Evolutionary conservation across 1,140 invertebrate genomes (phyloP), one percentile per base, ranked within the genome.

Genomic region (Zaprionus tsacasi): DNA sequence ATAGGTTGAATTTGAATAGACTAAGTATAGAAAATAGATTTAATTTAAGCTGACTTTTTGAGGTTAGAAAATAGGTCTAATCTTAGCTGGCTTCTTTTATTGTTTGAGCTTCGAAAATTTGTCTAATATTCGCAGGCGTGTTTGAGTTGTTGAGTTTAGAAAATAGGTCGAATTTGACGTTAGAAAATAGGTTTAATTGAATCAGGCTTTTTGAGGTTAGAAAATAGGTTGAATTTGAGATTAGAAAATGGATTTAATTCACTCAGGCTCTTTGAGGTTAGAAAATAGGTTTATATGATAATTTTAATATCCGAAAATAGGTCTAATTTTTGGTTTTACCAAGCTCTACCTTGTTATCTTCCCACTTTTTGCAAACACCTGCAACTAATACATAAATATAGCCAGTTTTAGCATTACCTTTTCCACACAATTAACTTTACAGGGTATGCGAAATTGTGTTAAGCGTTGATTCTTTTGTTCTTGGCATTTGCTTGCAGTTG

Each of bases 391-490:
- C 25, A 43, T 43, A 25, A 25, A 17, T 60, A 6, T 6, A 43
- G n/a, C n/a, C 40, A 43, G 40, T 43, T 43, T 45, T 45, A 15
- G 40, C n/a, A 45, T n/a, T 45, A 13, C 58, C 40, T 1, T 11
- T 33, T 17, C 15, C 59, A 17, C 13, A 3, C 12, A 35, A 13
- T 48, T 52, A 11, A 33, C 52, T 55, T 55, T 56, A 17, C 27
- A 56, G 52, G 64, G 64, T 57, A 57, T 66, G 6, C n/a, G 75
- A 83, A 87, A 88, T 87, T 88, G 83, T 88, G 83, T 88, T 88
- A 88, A 88, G 83, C 83, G 83, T 78, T 89, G 83, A 88, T 83
- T 88, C 83, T 75, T 88, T 88, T 88, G 83, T 89, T 87, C 77
- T 87, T 87, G 71, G 81, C 79, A 82, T 78, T 75, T 71, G 12